Evolutionary conservation across 2,888 invertebrate species (phyloP).

Genomic region (Cephus runcator): DNA sequence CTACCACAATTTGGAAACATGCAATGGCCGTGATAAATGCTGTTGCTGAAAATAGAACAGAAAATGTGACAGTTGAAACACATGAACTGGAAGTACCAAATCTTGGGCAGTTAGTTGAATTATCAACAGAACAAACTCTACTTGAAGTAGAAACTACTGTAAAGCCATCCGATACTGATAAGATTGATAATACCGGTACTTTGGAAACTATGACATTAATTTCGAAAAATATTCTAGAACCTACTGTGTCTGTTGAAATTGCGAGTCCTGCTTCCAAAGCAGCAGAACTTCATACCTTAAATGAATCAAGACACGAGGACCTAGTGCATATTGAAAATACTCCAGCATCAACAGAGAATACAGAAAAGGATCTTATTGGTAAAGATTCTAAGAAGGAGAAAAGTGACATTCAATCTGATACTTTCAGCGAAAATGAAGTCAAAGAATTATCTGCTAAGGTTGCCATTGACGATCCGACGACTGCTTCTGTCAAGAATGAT

Average conservation of each 20-base stretch:
- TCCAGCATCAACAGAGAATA: background rate
- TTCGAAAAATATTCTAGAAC: background rate
- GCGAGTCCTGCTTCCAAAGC: background rate
- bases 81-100: background rate
- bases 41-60: slow-evolving; percentile 37
- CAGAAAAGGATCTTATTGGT: background rate
- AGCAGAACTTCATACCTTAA: background rate
- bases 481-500: background rate
- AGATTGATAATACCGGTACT: background rate
- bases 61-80: background rate
- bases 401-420: background rate
- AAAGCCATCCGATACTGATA: background rate
- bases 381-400: background rate
- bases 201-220: background rate
- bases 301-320: background rate
- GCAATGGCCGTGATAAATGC: slow-evolving; percentile 46
- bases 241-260: background rate
- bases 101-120: slow-evolving; percentile 8
- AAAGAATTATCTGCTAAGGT: background rate
- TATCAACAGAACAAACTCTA: background rate
- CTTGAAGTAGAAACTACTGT: background rate
- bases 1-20: slow-evolving; percentile 34
- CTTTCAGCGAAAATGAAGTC: background rate
- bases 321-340: background rate
- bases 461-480: background rate